These are phyloP conservation scores for Falco biarmicus DNA, from an alignment of 2,797 vertebrate species.

Conservation along the genomic window DNA sequence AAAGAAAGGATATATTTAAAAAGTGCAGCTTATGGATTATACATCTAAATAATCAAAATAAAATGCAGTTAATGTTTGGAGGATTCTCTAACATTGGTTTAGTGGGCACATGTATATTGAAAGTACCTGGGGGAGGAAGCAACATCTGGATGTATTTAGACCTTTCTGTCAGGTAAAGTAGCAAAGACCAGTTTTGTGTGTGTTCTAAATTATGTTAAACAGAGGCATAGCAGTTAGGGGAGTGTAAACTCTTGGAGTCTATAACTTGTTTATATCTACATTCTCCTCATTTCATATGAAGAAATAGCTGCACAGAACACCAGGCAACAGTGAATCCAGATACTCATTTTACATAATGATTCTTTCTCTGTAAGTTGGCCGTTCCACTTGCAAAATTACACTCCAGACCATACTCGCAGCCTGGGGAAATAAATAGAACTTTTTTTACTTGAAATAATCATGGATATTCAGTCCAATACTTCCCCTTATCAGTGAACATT, in stretches of 20 bases:
- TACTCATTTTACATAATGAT: not conserved
- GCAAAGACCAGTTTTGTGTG: not conserved
- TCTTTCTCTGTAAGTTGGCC: not conserved
- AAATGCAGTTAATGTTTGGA: not conserved
- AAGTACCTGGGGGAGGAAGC: not conserved
- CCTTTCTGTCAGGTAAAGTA: not conserved
- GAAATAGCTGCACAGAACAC: not conserved
- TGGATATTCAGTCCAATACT: not conserved
- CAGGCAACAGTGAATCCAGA: not conserved
- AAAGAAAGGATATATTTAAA: not conserved
- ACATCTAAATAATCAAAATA: not conserved
- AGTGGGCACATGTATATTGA: rapidly evolving
- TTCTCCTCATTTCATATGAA: not conserved
- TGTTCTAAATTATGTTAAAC: not conserved
- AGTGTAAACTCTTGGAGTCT: not conserved
- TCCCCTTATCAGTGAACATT: not conserved
- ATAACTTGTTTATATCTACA: not conserved
- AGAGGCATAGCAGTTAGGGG: not conserved
- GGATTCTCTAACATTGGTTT: not conserved
- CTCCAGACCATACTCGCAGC: not conserved
- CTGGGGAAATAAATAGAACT: not conserved
- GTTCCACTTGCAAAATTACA: not conserved
- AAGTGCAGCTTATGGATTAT: not conserved
- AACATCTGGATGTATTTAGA: not conserved
- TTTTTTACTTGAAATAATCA: not conserved